Conservation (phyloP, 2,888 invertebrate species). For the Parnassius orleans region DNA sequence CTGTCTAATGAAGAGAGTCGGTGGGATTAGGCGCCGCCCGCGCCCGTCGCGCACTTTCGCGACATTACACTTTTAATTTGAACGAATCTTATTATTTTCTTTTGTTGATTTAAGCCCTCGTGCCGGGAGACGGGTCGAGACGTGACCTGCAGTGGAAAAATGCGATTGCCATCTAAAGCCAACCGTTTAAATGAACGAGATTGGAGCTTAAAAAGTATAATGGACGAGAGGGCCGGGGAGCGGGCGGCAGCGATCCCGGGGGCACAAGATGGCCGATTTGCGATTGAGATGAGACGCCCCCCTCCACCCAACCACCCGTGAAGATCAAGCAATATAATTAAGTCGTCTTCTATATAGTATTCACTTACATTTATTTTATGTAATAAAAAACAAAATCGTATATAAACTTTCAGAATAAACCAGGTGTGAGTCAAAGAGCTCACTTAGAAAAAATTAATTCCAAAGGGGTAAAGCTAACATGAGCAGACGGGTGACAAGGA, state of each 20-base stretch:
- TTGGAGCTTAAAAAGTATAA: constrained; percentile 88
- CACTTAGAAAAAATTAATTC: too few species aligned
- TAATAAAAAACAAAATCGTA: not conserved
- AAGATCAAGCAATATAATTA: constrained; percentile 79
- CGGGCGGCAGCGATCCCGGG: constrained; percentile 75
- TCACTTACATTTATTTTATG: constrained; percentile 8
- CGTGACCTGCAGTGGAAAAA: constrained; percentile 86
- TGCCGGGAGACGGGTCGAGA: constrained; percentile 81
- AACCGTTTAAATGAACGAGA: constrained; percentile 86
- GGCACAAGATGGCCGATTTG: constrained; percentile 81
- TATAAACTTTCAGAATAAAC: too few species aligned
- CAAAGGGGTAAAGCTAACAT: too few species aligned
- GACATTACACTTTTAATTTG: constrained; percentile 87
- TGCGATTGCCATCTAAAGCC: constrained; percentile 86
- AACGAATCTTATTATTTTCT: constrained; percentile 86
- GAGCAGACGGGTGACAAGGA: too few species aligned
- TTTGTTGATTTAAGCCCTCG: constrained; percentile 86
- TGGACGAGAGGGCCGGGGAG: constrained; percentile 75
- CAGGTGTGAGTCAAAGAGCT: too few species aligned
- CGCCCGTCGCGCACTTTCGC: constrained; percentile 64
- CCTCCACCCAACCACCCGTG: constrained; percentile 47
- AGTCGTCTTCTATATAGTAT: constrained; percentile 43
- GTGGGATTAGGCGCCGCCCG: constrained; percentile 61
- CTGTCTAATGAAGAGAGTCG: constrained; percentile 73
- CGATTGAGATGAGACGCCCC: constrained; percentile 79